Percentiles rank a stretch among this genome's conserved stretches.
These are phyloP conservation scores for Ectemnius lituratus DNA, from an alignment of 2,888 invertebrate genomes.

Conservation along the genomic window DNA sequence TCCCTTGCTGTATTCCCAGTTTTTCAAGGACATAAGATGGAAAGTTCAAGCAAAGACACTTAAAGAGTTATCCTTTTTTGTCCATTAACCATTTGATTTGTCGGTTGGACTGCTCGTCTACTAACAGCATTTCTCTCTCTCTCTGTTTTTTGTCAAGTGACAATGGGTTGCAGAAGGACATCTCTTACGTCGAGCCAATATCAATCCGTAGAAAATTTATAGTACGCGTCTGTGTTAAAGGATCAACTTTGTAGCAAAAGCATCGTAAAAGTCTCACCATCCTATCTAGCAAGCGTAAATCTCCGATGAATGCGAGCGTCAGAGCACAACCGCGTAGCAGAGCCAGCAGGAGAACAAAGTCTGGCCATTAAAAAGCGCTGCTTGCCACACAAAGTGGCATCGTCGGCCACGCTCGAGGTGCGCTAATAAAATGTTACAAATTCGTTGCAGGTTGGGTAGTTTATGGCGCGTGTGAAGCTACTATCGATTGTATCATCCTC, in stretches of 20 bases:
- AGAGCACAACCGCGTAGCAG: constrained; percentile 65
- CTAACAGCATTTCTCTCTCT: no score
- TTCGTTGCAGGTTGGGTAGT: constrained; percentile 72
- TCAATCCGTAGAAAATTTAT: neutral
- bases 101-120: no score
- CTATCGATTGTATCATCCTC: constrained; percentile 61
- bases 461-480: constrained; percentile 68
- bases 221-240: constrained; percentile 53
- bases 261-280: constrained; percentile 70
- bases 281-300: constrained; percentile 67
- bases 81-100: neutral
- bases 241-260: constrained; percentile 72
- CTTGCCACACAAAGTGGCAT: constrained; percentile 50
- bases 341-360: constrained; percentile 68
- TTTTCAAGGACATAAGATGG: no score
- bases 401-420: constrained; percentile 52
- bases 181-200: no score
- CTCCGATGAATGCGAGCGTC: constrained; percentile 70
- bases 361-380: constrained; percentile 66
- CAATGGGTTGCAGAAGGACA: no score
- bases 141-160: no score
- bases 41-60: neutral
- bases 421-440: constrained; percentile 76
- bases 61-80: neutral
- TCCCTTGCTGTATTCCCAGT: no score